phyloP scores from a whole-genome alignment of 2,888 invertebrate species.

The Diplazon laetatorius region DNA sequence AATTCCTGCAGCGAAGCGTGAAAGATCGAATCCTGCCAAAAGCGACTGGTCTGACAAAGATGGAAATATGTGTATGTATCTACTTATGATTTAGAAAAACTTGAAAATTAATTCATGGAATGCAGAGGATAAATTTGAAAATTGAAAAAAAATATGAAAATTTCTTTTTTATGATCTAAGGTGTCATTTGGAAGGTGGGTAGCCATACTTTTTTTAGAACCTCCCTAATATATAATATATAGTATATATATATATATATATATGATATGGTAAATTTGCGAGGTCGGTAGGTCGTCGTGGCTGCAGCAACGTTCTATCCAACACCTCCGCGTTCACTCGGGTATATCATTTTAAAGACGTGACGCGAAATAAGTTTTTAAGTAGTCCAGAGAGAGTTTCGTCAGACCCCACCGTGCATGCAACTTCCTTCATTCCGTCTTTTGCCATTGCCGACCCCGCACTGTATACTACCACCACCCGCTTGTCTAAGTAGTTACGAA shows the following conservation, averaged over 20 bases:
- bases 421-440: slow-evolving; percentile 18
- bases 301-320: not conserved
- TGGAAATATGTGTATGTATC: slow-evolving; percentile 37
- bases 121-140: too few species aligned
- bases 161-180: too few species aligned
- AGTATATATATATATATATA: too few species aligned
- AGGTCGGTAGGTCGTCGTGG: slow-evolving; percentile 61
- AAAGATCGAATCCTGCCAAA: slow-evolving; percentile 38
- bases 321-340: slow-evolving; percentile 35
- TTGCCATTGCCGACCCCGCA: slow-evolving; percentile 34
- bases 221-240: slow-evolving; percentile 26
- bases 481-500: slow-evolving; percentile 78
- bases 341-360: slow-evolving; percentile 80
- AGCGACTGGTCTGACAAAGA: slow-evolving; percentile 24
- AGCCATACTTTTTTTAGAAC: too few species aligned
- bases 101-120: too few species aligned
- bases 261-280: slow-evolving; percentile 57
- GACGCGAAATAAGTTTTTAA: slow-evolving; percentile 80
- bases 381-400: slow-evolving; percentile 78
- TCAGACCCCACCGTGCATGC: slow-evolving; percentile 69
- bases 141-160: not conserved
- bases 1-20: slow-evolving; percentile 70
- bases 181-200: too few species aligned
- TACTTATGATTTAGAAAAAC: too few species aligned
- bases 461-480: slow-evolving; percentile 61